These are phyloP conservation scores for Dioctria rufipes DNA, from an alignment of 2,888 invertebrate genomes.

Conservation along the genomic window DNA sequence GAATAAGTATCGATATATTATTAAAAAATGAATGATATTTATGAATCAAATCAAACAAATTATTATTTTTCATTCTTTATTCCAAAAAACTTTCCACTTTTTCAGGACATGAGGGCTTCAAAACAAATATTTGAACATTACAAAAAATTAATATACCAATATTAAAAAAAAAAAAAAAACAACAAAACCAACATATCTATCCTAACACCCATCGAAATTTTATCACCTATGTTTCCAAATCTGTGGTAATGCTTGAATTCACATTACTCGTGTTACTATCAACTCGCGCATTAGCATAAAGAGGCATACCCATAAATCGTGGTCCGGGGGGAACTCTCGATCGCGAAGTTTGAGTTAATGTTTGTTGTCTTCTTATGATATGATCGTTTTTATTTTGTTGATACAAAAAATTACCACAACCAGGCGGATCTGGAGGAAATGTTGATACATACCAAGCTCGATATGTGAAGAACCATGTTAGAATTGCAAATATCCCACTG, in stretches of 20 bases:
- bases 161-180: slow-evolving; percentile 7
- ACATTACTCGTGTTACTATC: slow-evolving; percentile 8
- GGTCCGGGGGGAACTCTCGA: slow-evolving; percentile 67
- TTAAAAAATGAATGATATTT: no score
- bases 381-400: slow-evolving; percentile 75
- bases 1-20: no score
- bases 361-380: slow-evolving; percentile 63
- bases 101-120: no score
- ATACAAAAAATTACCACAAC: slow-evolving; percentile 86
- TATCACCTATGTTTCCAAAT: background rate
- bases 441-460: slow-evolving; percentile 81
- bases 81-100: no score
- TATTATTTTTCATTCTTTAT: no score
- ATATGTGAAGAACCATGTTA: slow-evolving; percentile 94
- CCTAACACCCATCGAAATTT: background rate
- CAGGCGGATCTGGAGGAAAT: slow-evolving; percentile 80
- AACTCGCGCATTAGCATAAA: slow-evolving; percentile 71
- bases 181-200: background rate
- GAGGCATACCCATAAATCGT: slow-evolving; percentile 86
- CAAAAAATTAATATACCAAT: background rate
- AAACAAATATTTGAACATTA: no score
- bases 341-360: slow-evolving; percentile 38
- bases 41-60: no score
- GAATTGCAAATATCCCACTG: slow-evolving; percentile 88
- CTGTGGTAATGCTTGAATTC: background rate